Evolutionary conservation across 30 jellyfish, hydroid and myxozoan genomes (phyloP).

Genomic region (Haliclystus octoradiatus): DNA sequence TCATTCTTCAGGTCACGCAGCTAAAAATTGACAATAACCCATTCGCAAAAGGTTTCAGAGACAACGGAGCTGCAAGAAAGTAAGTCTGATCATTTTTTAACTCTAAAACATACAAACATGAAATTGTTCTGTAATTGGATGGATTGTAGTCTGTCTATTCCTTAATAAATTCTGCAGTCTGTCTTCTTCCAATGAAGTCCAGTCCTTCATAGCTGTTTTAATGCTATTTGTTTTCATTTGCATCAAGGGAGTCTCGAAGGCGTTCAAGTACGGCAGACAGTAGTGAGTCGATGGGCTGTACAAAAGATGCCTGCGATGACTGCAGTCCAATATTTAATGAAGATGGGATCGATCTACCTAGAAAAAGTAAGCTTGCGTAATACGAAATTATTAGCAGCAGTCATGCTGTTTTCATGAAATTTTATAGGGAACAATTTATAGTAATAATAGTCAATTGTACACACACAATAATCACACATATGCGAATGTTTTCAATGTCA

Average conservation of each 20-base stretch:
- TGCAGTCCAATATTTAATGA: constrained; percentile 9
- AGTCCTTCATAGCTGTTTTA: no score
- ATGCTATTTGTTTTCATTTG: background rate
- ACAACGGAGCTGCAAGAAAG: constrained; percentile 72
- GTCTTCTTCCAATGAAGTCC: no score
- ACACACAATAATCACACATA: no score
- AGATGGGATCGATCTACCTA: constrained; percentile 16
- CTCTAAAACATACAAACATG: no score
- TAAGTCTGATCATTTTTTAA: background rate
- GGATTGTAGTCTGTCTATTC: no score
- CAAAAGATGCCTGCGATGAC: constrained; percentile 36
- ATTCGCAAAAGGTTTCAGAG: constrained; percentile 91
- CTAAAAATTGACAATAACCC: constrained; percentile 86
- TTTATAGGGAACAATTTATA: no score
- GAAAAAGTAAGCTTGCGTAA: background rate
- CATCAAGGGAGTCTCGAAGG: background rate
- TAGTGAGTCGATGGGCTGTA: constrained; percentile 14
- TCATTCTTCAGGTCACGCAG: constrained; percentile 57
- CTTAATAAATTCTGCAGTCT: no score
- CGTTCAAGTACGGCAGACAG: constrained; percentile 9
- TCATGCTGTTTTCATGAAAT: no score
- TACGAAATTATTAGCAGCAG: no score
- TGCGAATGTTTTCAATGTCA: no score
- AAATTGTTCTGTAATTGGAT: no score
- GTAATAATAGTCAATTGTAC: no score